phyloP scores from a whole-genome alignment of 2,888 invertebrate genomes.

The Sceliomorpha sp. region DNA sequence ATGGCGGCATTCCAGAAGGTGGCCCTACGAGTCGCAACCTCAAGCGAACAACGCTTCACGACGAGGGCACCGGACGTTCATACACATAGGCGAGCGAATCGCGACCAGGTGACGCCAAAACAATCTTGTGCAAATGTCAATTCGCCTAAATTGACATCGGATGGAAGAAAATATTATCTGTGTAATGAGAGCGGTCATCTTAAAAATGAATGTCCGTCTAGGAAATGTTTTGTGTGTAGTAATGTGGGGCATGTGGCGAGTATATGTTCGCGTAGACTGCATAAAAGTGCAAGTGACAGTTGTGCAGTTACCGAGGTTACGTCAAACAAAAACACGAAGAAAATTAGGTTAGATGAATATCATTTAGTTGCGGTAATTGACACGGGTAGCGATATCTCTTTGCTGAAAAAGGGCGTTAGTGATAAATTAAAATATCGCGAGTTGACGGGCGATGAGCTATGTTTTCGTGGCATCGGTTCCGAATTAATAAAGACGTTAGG shows the following conservation, averaged over 20 bases:
- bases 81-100: neutral
- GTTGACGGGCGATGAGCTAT: neutral
- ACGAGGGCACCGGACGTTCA: neutral
- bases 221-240: too few species aligned
- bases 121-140: too few species aligned
- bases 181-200: too few species aligned
- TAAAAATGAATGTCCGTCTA: too few species aligned
- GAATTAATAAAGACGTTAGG: neutral
- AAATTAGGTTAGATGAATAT: neutral
- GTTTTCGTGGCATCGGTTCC: constrained; percentile 6
- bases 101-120: constrained; percentile 1
- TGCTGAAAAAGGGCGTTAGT: neutral
- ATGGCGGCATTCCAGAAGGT: too few species aligned
- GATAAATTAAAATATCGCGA: neutral
- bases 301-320: constrained; percentile 7
- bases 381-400: constrained; percentile 7
- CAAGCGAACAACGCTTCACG: neutral
- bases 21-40: neutral
- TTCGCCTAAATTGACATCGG: too few species aligned
- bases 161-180: too few species aligned
- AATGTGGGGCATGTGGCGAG: neutral
- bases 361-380: constrained; percentile 1
- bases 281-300: constrained; percentile 1
- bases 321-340: neutral
- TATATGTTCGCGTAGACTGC: neutral